Conservation (phyloP, 2,888 invertebrate genomes). For the Agrenia bidenticulata region DNA sequence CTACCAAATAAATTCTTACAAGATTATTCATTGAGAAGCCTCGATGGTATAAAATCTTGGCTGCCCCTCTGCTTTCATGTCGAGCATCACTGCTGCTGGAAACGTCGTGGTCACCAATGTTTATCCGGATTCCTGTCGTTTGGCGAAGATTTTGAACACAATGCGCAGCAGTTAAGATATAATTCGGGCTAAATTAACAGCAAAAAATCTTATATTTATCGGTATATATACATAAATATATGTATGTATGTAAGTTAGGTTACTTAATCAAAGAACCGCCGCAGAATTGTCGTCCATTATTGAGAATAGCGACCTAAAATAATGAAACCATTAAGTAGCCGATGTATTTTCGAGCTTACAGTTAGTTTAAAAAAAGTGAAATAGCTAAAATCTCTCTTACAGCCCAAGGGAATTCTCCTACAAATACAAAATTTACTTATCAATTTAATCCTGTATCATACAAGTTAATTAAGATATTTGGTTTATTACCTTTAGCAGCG, state of each 20-base stretch:
- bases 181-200: no score
- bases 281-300: conserved; percentile 80
- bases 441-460: no score
- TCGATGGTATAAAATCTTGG: conserved; percentile 77
- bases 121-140: conserved; percentile 69
- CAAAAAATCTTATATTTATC: no score
- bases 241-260: no score
- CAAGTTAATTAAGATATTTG: no score
- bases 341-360: no score
- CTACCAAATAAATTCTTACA: no score
- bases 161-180: conserved; percentile 76
- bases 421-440: no score
- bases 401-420: conserved; percentile 77
- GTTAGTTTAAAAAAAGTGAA: no score
- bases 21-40: conserved; percentile 79
- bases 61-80: conserved; percentile 76
- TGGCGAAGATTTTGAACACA: conserved; percentile 32
- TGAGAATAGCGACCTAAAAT: conserved; percentile 69
- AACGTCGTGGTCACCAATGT: conserved; percentile 81
- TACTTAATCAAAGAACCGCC: conserved; percentile 79
- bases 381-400: no score
- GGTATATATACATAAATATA: no score
- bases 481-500: conserved; percentile 24
- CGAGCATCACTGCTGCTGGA: conserved; percentile 70
- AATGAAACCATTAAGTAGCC: no score